phyloP scores from a whole-genome alignment of 2,113 vertebrate species.

The Sula dactylatra region DNA sequence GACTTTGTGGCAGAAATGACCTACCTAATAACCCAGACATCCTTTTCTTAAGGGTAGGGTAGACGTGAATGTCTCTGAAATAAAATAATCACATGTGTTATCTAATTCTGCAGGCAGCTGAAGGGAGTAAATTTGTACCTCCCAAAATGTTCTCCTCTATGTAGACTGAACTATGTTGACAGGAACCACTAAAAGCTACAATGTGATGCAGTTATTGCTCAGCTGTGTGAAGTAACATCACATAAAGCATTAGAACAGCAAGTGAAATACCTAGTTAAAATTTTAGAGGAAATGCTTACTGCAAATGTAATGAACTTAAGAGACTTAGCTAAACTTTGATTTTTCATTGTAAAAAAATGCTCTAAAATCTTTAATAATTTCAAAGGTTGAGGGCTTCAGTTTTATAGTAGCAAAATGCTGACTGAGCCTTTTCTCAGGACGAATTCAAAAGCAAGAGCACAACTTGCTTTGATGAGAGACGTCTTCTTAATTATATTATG shows the following conservation, averaged over 20 bases:
- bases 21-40: neutral
- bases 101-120: neutral
- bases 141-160: neutral
- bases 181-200: neutral
- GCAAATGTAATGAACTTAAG: neutral
- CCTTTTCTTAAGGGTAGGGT: neutral
- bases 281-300: conserved; percentile 11
- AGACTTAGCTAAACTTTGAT: conserved; percentile 5
- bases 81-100: neutral
- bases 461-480: conserved; percentile 38
- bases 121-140: neutral
- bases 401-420: conserved; percentile 23
- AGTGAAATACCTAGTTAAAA: neutral
- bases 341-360: neutral
- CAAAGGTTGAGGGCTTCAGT: conserved; percentile 22
- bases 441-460: conserved; percentile 22
- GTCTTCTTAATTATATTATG: conserved; percentile 15
- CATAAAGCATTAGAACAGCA: neutral
- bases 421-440: neutral
- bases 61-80: neutral
- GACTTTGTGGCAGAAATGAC: neutral
- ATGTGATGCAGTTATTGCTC: neutral
- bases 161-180: neutral
- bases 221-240: neutral
- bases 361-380: conserved; percentile 32